Base-by-base conservation (phyloP, 1,140 invertebrate species). In the Ditylenchus dipsaci region DNA sequence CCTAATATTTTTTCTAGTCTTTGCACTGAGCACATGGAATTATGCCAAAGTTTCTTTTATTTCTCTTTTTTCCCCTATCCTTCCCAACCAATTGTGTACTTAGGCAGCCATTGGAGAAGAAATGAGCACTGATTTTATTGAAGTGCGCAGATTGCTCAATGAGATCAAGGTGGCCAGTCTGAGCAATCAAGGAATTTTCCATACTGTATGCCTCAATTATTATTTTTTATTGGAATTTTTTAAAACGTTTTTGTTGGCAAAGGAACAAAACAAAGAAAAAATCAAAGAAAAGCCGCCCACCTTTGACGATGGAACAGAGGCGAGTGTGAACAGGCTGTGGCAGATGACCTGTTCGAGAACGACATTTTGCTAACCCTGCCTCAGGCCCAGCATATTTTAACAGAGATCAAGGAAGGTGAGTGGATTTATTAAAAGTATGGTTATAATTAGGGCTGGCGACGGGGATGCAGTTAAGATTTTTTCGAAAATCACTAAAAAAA, bases 321-420 rank as follows among this genome's bases (percentile, higher is more conserved):
- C 78, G 9, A 71, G 49, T 29, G 68, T 79, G 11, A 80, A 80
- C 43, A 69, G 80, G n/a, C 59, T 59, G 29, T 80, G 21, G 62
- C 67, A 60, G 69, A 77, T 29, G 75, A 81, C 17, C 45, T 81
- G 19, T 81, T 81, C 42, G 79, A 81, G 53, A 83, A 80, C 53
- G 79, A 81, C 59, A 81, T 81, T 33, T 42, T 81, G 23, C 45
- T 81, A 11, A 81, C 75, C 5, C 30, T 82, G 1, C 65, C 63
- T 11, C 79, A 81, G 56, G 79, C 79, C 15, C 59, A 76, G 33
- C 26, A 60, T n/a, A 75, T 81, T 26, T 62, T 81, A 1, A 11
- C 70, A 38, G 79, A 81, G 47, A 60, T 77, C 11, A 75, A 76
- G 43, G 63, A 63, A 49, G 60, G 73, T 77, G 57, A 53, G 42